Evolutionary conservation across 2,888 invertebrate species (phyloP).

Genomic region (Drosophila phalerata): DNA sequence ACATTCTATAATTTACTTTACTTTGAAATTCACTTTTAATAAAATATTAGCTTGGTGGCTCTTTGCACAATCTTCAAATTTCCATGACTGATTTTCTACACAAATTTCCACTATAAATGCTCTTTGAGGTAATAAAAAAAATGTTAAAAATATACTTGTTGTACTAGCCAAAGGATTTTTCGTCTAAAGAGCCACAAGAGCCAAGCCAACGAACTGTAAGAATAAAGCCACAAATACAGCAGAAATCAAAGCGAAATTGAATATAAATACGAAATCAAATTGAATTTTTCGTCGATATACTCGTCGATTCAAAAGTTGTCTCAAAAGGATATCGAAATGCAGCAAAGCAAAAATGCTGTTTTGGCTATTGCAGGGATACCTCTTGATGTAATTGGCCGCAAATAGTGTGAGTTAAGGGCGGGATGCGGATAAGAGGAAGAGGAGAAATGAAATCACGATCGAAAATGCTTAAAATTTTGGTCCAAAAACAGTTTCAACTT

Average conservation of each 20-base stretch:
- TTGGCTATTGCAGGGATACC: conserved; percentile 7
- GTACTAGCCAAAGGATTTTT: conserved; percentile 15
- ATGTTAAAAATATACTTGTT: conserved; percentile 4
- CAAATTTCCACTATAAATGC: conserved; percentile 6
- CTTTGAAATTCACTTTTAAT: not conserved
- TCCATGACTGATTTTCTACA: conserved; percentile 9
- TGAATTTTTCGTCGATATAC: conserved; percentile 47
- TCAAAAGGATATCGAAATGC: conserved; percentile 18
- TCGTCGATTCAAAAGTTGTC: conserved; percentile 39
- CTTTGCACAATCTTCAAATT: not conserved
- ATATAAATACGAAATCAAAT: conserved; percentile 79
- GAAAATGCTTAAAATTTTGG: conserved; percentile 50
- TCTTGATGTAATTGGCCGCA: conserved; percentile 50
- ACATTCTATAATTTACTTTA: not conserved
- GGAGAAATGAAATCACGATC: conserved; percentile 39
- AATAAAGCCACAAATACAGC: conserved; percentile 50
- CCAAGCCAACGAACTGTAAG: conserved; percentile 31
- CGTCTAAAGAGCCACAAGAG: conserved; percentile 24
- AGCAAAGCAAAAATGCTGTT: conserved; percentile 15
- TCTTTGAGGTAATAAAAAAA: conserved; percentile 16
- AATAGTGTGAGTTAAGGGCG: not conserved
- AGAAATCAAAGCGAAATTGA: conserved; percentile 71
- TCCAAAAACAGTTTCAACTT: conserved; percentile 49
- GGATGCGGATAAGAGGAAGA: not conserved
- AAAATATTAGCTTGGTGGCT: not conserved